Percentiles rank a stretch among this genome's conserved stretches.
These are phyloP conservation scores for Cremastinae sp. DNA, from an alignment of 2,888 invertebrate species.

Conservation along the genomic window DNA sequence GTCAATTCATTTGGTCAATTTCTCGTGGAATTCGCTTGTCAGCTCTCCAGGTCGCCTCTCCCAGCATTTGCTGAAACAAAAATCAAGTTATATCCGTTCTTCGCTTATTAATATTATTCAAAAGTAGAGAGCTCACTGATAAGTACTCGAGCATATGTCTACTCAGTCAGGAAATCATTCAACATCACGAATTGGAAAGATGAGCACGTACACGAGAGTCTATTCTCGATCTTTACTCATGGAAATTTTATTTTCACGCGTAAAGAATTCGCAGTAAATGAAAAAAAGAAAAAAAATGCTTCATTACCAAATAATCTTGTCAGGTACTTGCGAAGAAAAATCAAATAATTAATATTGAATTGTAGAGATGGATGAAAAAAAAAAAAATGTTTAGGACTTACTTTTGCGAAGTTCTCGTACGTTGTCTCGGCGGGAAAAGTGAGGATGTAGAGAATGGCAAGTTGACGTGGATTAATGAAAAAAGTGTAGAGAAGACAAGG, in stretches of 20 bases:
- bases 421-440: neutral
- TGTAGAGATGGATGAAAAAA: too few species aligned
- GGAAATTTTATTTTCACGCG: too few species aligned
- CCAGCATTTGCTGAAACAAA: slow-evolving; percentile 7
- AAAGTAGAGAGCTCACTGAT: slow-evolving; percentile 14
- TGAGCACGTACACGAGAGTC: neutral
- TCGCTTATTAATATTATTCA: slow-evolving; percentile 47
- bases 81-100: slow-evolving; percentile 13
- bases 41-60: neutral
- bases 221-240: too few species aligned
- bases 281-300: too few species aligned
- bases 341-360: too few species aligned
- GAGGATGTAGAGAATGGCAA: slow-evolving; percentile 5
- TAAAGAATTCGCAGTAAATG: too few species aligned
- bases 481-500: slow-evolving; percentile 6
- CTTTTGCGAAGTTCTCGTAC: too few species aligned
- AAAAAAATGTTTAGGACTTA: too few species aligned
- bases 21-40: neutral
- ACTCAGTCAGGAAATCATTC: neutral
- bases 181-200: neutral
- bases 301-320: too few species aligned
- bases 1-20: too few species aligned
- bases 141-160: slow-evolving; percentile 22
- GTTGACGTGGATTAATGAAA: slow-evolving; percentile 12
- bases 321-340: too few species aligned